Percentiles rank a stretch among this genome's conserved stretches.
Conservation (phyloP, 2,888 invertebrate genomes). For the Nomada ferruginata region DNA sequence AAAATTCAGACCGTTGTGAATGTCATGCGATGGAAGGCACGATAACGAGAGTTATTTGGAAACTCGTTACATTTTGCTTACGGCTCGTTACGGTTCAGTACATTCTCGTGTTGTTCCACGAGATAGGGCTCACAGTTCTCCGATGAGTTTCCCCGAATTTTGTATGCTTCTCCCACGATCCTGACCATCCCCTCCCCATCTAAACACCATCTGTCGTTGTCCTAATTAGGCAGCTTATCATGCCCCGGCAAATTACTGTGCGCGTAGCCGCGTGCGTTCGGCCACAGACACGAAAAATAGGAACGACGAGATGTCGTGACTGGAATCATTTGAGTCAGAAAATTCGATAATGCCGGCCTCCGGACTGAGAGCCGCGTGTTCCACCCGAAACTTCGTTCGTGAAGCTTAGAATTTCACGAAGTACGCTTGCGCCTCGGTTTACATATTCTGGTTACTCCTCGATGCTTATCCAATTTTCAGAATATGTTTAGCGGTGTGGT, state of each 20-base stretch:
- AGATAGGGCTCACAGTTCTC: slow-evolving; percentile 58
- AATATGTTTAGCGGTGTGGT: neutral
- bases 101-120: slow-evolving; percentile 37
- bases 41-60: slow-evolving; percentile 62
- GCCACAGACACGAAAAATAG: slow-evolving; percentile 45
- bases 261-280: slow-evolving; percentile 38
- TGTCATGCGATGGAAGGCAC: slow-evolving; percentile 35
- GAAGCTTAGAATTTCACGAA: slow-evolving; percentile 8
- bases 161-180: too few species aligned
- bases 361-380: neutral
- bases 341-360: slow-evolving; percentile 25
- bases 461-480: neutral
- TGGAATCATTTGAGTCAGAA: slow-evolving; percentile 20
- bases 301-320: slow-evolving; percentile 32
- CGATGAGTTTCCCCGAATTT: slow-evolving; percentile 42
- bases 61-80: slow-evolving; percentile 62
- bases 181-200: slow-evolving; percentile 36
- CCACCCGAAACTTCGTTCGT: slow-evolving; percentile 11
- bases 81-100: slow-evolving; percentile 54
- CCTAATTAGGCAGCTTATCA: slow-evolving; percentile 68
- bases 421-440: slow-evolving; percentile 7
- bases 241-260: slow-evolving; percentile 58
- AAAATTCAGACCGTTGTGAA: slow-evolving; percentile 34
- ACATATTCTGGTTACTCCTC: neutral
- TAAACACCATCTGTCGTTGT: slow-evolving; percentile 67